A percentile compares a stretch with the other conserved stretches of the same genome.
Evolutionary conservation across 1,140 invertebrate species (phyloP).

Genomic region (Trichogramma pretiosum): DNA sequence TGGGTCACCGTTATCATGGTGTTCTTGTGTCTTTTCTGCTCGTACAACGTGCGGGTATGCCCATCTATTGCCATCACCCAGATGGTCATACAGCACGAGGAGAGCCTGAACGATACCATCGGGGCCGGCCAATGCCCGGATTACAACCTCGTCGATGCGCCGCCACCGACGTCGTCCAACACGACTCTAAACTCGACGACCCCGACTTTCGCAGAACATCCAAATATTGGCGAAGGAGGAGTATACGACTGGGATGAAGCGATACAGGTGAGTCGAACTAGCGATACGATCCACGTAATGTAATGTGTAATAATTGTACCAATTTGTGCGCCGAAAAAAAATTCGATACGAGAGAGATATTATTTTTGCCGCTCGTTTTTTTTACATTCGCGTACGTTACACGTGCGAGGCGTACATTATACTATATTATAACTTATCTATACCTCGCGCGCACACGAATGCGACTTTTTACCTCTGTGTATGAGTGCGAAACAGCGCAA

Average conservation of each 20-base stretch:
- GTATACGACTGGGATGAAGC: conserved; percentile 13
- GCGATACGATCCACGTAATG: not conserved
- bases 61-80: conserved; percentile 84
- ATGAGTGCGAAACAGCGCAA: not conserved
- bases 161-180: not conserved
- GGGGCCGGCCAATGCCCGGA: conserved; percentile 23
- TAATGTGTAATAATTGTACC: not conserved
- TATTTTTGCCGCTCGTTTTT: not conserved
- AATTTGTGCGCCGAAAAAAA: not conserved
- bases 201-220: not conserved
- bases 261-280: conserved; percentile 8
- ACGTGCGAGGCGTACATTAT: not conserved
- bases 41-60: conserved; percentile 84
- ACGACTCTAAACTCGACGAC: too few species aligned
- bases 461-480: not conserved
- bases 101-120: conserved; percentile 13
- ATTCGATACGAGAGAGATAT: not conserved
- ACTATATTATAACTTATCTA: not conserved
- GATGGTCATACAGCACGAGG: conserved; percentile 53
- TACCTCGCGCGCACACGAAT: not conserved
- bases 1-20: conserved; percentile 75
- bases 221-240: not conserved
- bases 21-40: conserved; percentile 72
- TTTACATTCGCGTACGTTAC: not conserved
- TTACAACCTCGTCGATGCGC: not conserved